Percentiles rank a stretch among this genome's conserved stretches.
Conservation (phyloP, 2,888 invertebrate genomes). For the Amorpha juglandis region DNA sequence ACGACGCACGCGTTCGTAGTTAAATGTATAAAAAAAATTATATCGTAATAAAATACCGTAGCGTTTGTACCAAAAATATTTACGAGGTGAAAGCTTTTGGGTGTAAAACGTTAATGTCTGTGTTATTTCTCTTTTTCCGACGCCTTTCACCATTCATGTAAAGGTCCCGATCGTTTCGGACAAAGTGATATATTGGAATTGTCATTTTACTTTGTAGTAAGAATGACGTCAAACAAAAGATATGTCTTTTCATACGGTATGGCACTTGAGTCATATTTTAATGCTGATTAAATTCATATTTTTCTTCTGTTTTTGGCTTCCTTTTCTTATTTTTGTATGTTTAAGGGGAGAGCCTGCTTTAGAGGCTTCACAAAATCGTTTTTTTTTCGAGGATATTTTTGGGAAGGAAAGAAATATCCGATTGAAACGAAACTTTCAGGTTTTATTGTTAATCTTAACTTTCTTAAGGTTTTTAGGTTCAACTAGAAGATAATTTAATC, state of each 20-base stretch:
- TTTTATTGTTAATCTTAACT: too few relatives aligned
- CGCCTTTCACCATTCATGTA: conserved; percentile 54
- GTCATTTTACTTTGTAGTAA: conserved; percentile 21
- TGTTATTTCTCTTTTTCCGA: conserved; percentile 58
- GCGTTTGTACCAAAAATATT: conserved; percentile 55
- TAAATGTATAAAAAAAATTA: conserved; percentile 25
- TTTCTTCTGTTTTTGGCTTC: not conserved
- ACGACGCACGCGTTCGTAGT: not conserved
- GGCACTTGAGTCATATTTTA: not conserved
- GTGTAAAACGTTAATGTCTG: conserved; percentile 70
- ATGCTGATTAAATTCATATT: not conserved
- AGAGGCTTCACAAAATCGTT: too few relatives aligned
- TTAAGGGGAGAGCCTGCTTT: too few relatives aligned
- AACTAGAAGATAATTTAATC: too few relatives aligned
- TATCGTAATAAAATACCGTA: conserved; percentile 27
- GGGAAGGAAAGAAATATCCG: too few relatives aligned
- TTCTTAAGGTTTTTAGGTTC: too few relatives aligned
- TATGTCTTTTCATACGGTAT: not conserved
- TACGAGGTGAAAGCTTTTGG: conserved; percentile 75
- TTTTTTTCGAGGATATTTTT: too few relatives aligned
- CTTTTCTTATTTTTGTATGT: too few relatives aligned
- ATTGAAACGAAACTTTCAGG: too few relatives aligned
- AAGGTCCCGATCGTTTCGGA: conserved; percentile 49
- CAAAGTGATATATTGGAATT: conserved; percentile 42
- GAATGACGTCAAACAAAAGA: not conserved